Percentiles rank a stretch among this genome's conserved stretches.
These are phyloP conservation scores for Malurus elegans DNA, from an alignment of 2,113 vertebrate genomes.

Conservation along the genomic window DNA sequence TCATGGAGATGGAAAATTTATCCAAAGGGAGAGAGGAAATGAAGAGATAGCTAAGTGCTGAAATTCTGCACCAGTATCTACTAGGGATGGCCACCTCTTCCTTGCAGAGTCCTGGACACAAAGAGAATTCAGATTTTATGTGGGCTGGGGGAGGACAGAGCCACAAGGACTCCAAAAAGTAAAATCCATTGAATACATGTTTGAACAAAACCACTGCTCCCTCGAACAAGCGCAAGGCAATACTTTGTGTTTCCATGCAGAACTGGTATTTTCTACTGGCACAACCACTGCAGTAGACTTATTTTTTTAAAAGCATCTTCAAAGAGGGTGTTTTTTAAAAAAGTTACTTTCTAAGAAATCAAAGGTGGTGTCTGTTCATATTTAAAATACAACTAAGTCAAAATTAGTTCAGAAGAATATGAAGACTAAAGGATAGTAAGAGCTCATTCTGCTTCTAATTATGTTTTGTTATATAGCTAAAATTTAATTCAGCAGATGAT, in stretches of 20 bases:
- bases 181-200: background rate
- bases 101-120: background rate
- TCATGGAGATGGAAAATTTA: background rate
- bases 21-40: background rate
- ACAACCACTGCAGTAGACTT: background rate
- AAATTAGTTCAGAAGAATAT: background rate
- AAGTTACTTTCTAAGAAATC: background rate
- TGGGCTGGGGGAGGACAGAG: background rate
- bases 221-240: background rate
- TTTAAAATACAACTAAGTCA: background rate
- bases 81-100: background rate
- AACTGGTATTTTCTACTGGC: background rate
- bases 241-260: background rate
- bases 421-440: background rate
- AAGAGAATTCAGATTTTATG: background rate
- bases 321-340: accelerated
- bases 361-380: background rate
- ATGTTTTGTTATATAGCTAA: background rate
- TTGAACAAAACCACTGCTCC: background rate
- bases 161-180: background rate
- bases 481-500: background rate
- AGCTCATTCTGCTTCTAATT: background rate
- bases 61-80: background rate
- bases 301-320: background rate
- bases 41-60: background rate